Evolutionary conservation across 1,140 invertebrate genomes (phyloP), one percentile per base, ranked within the genome.

Genomic region (Euwallacea fornicatus): DNA sequence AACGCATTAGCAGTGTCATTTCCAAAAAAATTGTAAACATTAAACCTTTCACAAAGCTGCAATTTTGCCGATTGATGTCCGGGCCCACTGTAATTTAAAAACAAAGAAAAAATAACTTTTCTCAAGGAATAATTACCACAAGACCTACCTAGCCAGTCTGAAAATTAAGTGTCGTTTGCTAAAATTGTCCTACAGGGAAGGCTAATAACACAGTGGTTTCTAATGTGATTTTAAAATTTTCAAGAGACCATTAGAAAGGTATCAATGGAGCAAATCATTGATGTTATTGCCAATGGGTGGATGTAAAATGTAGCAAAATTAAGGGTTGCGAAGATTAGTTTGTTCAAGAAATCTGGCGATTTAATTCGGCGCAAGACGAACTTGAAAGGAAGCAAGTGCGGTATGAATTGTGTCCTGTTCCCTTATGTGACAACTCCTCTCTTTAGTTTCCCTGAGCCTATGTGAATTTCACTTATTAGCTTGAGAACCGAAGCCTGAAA

Each of bases 1-100:
- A 65, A 65, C 47, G 63, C 63, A 65, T 65, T 65, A 65, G 63
- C 63, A 65, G 50, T 65, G 63, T 65, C 63, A 65, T 65, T 65
- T 54, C 41, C 42, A 54, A 16, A 54, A 65, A 65, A 65, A 65
- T 65, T 65, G 47, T 53, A 53, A 53, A 65, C 63, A 65, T 65
- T 65, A 65, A 65, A 65, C 63, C 63, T 9, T 65, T 65, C 46
- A 65, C 63, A 7, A 54, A 13, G 15, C 47, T 8, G 44, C 50
- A 65, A 65, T 65, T 65, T 65, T 41, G 4, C 21, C 21, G 21
- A 33, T 33, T 33, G 21, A 33, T 33, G 63, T 13, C 63, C 50
- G 50, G 8, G 15, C 41, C 15, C 47, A 21, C 46, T 54, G 63
- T 65, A 65, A 65, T 65, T 65, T 65, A n/a, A 54, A 62, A 62